A percentile compares a stretch with the other conserved stretches of the same genome.
Conservation (phyloP, 2,888 invertebrate genomes). For the Bellardia bayeri region DNA sequence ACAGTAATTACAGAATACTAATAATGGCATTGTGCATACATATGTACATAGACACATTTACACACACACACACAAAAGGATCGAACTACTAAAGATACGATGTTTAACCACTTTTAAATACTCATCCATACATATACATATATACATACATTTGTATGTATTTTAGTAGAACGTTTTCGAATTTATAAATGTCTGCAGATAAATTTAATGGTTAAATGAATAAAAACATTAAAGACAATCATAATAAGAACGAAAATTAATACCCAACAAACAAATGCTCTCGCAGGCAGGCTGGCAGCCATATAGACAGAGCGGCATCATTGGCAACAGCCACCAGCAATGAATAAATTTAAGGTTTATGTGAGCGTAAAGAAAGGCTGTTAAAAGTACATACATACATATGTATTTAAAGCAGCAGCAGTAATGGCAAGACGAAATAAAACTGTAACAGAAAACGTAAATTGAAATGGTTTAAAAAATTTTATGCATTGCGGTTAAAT, state of each 20-base stretch:
- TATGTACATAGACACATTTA: not conserved
- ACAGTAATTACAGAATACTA: conserved; percentile 64
- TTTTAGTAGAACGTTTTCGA: not conserved
- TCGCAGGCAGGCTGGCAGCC: not conserved
- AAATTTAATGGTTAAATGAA: conserved; percentile 58
- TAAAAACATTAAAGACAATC: conserved; percentile 43
- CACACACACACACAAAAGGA: not conserved
- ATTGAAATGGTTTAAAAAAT: conserved; percentile 45
- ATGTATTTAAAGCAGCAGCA: not conserved
- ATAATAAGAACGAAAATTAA: conserved; percentile 17
- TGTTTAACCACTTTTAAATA: not conserved
- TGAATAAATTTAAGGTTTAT: conserved; percentile 45
- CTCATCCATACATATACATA: not conserved
- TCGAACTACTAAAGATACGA: too few relatives aligned
- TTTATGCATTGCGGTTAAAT: conserved; percentile 32
- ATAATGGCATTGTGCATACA: conserved; percentile 29
- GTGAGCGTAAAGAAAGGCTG: not conserved
- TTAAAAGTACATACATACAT: not conserved
- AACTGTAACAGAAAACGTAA: conserved; percentile 11
- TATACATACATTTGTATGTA: not conserved
- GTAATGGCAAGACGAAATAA: not conserved
- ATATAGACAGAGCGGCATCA: conserved; percentile 7
- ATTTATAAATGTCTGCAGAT: conserved; percentile 41
- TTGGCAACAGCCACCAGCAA: not conserved
- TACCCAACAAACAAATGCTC: not conserved